phyloP scores from a whole-genome alignment of 64 coral and sea anemone genomes.

The Acropora tenuis region DNA sequence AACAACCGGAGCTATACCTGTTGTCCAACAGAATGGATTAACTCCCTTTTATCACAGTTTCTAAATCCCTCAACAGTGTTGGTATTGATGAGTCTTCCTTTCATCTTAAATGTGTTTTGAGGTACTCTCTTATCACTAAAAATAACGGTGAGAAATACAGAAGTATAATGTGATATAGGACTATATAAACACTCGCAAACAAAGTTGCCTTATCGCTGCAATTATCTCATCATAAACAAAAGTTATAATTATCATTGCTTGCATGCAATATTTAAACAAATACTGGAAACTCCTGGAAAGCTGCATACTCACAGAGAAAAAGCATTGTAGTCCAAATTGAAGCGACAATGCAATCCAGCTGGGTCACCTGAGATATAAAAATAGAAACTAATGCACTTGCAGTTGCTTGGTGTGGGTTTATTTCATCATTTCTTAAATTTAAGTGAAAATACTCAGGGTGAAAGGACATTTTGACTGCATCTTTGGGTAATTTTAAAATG shows the following conservation, averaged over 20 bases:
- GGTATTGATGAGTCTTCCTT: constrained; percentile 59
- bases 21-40: constrained; percentile 53
- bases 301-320: constrained; percentile 62
- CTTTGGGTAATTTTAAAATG: too few relatives aligned
- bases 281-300: neutral
- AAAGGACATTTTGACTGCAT: too few relatives aligned
- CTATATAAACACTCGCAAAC: too few relatives aligned
- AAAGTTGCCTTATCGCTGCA: neutral
- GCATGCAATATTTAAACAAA: neutral
- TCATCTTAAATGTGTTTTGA: constrained; percentile 52
- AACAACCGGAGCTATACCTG: constrained; percentile 21
- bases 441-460: too few relatives aligned
- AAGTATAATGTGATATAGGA: neutral
- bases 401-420: too few relatives aligned
- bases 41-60: constrained; percentile 47
- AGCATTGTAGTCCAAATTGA: constrained; percentile 79
- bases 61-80: constrained; percentile 74
- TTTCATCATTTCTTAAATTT: too few relatives aligned
- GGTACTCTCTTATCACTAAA: constrained; percentile 29
- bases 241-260: neutral
- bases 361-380: constrained; percentile 53
- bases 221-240: too few relatives aligned
- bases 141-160: neutral
- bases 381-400: too few relatives aligned
- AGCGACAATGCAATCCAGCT: constrained; percentile 58